These are phyloP conservation scores for Periophthalmus magnuspinnatus DNA, from an alignment of 2,797 vertebrate species.

Conservation along the genomic window DNA sequence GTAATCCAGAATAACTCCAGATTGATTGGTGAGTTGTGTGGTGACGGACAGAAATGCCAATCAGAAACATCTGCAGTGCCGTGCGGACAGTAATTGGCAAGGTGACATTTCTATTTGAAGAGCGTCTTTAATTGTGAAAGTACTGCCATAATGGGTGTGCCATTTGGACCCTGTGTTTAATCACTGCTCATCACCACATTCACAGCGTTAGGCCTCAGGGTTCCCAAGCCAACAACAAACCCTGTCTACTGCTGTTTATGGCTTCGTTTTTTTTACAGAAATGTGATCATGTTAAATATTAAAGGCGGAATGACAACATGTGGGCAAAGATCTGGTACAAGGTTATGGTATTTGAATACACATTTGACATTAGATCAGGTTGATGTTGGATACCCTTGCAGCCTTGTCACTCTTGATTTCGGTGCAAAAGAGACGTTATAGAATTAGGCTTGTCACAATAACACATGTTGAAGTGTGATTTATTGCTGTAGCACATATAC, in stretches of 20 bases:
- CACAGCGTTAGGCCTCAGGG: constrained; percentile 19
- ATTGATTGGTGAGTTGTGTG: constrained; percentile 46
- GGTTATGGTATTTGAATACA: neutral
- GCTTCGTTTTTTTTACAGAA: neutral
- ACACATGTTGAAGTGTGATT: too few species aligned
- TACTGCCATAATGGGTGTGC: constrained; percentile 51
- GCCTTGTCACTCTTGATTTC: neutral
- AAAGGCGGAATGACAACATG: neutral
- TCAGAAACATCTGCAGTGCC: constrained; percentile 27
- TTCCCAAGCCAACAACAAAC: constrained; percentile 23
- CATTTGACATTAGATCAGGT: neutral
- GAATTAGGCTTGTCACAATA: too few species aligned
- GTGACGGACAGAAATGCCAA: constrained; percentile 53
- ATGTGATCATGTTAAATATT: neutral
- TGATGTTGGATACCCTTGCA: neutral
- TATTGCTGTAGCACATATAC: too few species aligned
- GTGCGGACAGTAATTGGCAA: constrained; percentile 45
- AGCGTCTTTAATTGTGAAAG: constrained; percentile 47
- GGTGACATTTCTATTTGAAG: constrained; percentile 67
- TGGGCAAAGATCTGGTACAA: too few species aligned
- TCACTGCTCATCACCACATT: constrained; percentile 40
- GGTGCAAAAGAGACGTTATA: too few species aligned
- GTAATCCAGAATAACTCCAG: constrained; percentile 29
- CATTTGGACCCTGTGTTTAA: constrained; percentile 52
- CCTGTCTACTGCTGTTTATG: neutral